These are phyloP conservation scores for Chironex yamaguchii DNA, from an alignment of 30 jellyfish, hydroid and myxozoan species.

Conservation along the genomic window DNA sequence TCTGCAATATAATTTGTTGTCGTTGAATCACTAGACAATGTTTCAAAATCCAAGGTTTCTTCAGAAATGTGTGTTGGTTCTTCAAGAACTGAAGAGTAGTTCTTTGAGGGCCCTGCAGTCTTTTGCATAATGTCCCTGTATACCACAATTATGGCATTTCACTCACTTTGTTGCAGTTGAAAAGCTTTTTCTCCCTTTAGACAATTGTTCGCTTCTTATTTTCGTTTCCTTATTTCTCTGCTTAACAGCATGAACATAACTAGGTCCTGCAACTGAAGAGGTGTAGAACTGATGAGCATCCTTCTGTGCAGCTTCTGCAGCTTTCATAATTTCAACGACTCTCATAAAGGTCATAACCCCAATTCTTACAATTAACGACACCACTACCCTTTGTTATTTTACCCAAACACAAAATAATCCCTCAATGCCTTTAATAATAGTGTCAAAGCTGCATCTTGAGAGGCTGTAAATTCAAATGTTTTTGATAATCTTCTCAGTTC, in stretches of 20 bases:
- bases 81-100: too few species aligned
- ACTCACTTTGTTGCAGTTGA: conserved; percentile 60
- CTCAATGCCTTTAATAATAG: too few species aligned
- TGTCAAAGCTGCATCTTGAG: conserved; percentile 14
- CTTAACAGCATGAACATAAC: conserved; percentile 53
- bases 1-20: conserved; percentile 44
- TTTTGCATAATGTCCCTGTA: too few species aligned
- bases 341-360: conserved; percentile 49
- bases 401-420: too few species aligned
- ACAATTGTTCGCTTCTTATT: conserved; percentile 50
- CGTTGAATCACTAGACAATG: conserved; percentile 63
- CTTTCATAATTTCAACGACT: conserved; percentile 41
- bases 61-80: conserved; percentile 68
- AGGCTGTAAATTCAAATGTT: conserved; percentile 72
- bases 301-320: conserved; percentile 43
- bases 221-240: conserved; percentile 52
- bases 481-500: conserved; percentile 62
- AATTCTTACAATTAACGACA: too few species aligned
- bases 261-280: conserved; percentile 23
- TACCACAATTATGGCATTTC: conserved; percentile 47
- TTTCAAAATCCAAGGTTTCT: conserved; percentile 54
- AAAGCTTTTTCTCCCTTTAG: conserved; percentile 52
- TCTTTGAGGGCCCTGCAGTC: too few species aligned
- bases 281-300: conserved; percentile 44
- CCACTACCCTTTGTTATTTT: too few species aligned